Evolutionary conservation across 2,797 vertebrate species (phyloP), one percentile per base, ranked within the genome.

Genomic region (Prionace glauca): DNA sequence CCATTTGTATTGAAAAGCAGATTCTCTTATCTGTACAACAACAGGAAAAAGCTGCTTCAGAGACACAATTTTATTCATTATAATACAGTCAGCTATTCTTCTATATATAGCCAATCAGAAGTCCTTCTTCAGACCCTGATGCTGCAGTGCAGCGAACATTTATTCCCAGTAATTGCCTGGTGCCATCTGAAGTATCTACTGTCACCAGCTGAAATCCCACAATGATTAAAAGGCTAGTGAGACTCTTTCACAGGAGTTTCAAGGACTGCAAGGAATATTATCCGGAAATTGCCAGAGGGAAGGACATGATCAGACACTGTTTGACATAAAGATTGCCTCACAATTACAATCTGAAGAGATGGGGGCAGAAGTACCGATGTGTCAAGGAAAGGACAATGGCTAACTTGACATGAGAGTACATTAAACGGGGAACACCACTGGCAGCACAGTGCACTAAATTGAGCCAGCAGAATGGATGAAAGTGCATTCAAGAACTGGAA

Each of bases 311-410:
- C 71, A 26, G 69, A 60, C 50, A 95, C 77, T 74, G 71, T 77
- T 60, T 95, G 93, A 95, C 71, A 95, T 77, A 77, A 95, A 50
- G 41, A 95, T 95, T 95, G 93, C 71, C 71, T 95, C 71, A 60
- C 93, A 95, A 95, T 74, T 95, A 77, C 45, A 20, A 26, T 50
- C 18, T 60, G 93, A 72, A 56, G 41, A 56, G 36, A 60, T 45
- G 74, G 93, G 93, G 93, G 41, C 45, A 77, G 45, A 32, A 72
- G 93, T 29, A 95, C 69, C 60, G 71, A 56, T 77, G 29, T 60
- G 45, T 77, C 71, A 95, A 95, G 24, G 9, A 95, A 74, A 77
- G 93, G 71, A 95, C 67, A 77, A 95, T 74, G 71, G 69, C 69
- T 74, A 95, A 95, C 71, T n/a, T 74, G 71, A 77, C 93, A 50